phyloP scores from a whole-genome alignment of 2,888 invertebrate genomes.

The Entomobrya proxima region DNA sequence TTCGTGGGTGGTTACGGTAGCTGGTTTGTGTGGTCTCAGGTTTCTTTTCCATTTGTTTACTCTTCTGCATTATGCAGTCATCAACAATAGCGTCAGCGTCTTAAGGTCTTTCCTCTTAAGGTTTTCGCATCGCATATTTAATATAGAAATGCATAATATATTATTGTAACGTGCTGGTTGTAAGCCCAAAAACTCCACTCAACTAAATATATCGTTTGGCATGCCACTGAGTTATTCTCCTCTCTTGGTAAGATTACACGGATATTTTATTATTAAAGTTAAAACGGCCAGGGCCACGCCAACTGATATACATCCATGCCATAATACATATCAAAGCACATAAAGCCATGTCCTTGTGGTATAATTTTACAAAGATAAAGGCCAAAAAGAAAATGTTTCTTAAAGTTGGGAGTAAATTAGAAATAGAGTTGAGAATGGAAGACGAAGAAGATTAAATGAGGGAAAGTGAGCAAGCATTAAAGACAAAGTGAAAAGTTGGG shows the following conservation, averaged over 20 bases:
- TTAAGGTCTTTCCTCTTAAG: background rate
- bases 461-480: background rate
- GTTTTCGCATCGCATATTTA: background rate
- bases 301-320: too few species aligned
- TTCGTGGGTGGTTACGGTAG: too few species aligned
- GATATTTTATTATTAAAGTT: too few species aligned
- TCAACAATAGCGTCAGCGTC: too few species aligned
- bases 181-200: too few species aligned
- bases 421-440: background rate
- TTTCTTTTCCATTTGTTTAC: background rate
- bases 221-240: too few species aligned
- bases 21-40: background rate
- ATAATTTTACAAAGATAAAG: background rate
- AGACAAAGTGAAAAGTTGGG: slow-evolving; percentile 21
- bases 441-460: background rate
- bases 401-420: slow-evolving; percentile 10
- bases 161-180: too few species aligned
- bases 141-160: background rate
- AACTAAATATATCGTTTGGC: too few species aligned
- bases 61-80: slow-evolving; percentile 13
- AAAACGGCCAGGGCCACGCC: too few species aligned
- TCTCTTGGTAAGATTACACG: too few species aligned
- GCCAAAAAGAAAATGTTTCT: background rate
- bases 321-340: too few species aligned
- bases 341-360: slow-evolving; percentile 28